Conservation (phyloP, 1,140 invertebrate genomes). For the Riptortus pedestris region DNA sequence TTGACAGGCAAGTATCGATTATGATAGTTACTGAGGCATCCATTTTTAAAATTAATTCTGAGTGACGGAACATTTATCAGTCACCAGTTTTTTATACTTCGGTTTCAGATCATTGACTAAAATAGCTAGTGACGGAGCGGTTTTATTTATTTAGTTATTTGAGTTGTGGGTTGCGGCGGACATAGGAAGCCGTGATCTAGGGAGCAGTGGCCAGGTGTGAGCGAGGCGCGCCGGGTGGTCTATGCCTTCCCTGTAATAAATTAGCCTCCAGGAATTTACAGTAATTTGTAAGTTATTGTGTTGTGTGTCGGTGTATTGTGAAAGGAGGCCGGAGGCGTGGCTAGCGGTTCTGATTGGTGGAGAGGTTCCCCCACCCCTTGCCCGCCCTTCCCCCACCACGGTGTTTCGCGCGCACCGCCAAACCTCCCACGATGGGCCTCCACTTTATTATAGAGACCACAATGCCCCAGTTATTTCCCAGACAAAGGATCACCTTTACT, state of each 20-base stretch:
- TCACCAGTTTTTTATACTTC: no score
- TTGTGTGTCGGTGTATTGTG: slow-evolving; percentile 1
- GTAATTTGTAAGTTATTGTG: slow-evolving; percentile 17
- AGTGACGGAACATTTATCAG: no score
- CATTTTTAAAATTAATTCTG: no score
- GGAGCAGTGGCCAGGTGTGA: slow-evolving; percentile 9
- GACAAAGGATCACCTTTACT: background rate
- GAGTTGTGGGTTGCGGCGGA: no score
- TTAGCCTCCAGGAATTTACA: slow-evolving; percentile 10
- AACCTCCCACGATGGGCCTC: background rate
- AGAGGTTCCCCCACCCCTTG: background rate
- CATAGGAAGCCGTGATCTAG: no score
- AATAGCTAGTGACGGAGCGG: no score
- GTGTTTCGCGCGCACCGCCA: background rate
- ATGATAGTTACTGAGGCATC: no score
- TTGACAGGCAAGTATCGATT: no score
- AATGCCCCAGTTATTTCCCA: slow-evolving; percentile 1
- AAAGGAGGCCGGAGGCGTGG: background rate
- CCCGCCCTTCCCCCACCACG: background rate
- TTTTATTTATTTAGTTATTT: no score
- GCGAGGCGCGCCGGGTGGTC: slow-evolving; percentile 1
- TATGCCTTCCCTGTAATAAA: slow-evolving; percentile 11
- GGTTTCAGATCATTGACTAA: no score
- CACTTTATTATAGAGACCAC: background rate
- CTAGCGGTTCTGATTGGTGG: background rate